These are phyloP conservation scores for Addax nasomaculatus DNA, from an alignment of 2,113 vertebrate genomes.

Conservation along the genomic window DNA sequence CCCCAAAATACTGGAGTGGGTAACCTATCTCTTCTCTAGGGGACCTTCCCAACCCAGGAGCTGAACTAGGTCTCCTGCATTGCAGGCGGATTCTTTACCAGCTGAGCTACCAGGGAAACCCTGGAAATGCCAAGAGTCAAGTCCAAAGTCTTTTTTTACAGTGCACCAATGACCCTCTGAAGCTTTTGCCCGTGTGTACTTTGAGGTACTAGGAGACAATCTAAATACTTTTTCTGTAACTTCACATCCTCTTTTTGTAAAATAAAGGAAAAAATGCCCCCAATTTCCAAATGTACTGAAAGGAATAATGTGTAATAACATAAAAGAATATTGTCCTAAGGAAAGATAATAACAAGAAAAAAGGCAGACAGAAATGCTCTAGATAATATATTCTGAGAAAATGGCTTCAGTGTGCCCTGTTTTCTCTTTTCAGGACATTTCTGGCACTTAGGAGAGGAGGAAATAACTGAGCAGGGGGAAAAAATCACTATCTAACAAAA, in stretches of 20 bases:
- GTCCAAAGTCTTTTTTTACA: background rate
- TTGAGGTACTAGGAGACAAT: background rate
- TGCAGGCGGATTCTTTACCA: background rate
- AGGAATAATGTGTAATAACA: background rate
- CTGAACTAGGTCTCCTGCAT: background rate
- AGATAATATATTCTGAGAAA: conserved; percentile 25
- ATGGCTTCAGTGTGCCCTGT: background rate
- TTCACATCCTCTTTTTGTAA: conserved; percentile 1
- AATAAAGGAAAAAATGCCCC: background rate
- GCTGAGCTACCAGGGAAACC: background rate
- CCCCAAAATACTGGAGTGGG: background rate
- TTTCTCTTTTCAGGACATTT: conserved; percentile 28
- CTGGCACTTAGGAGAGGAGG: background rate
- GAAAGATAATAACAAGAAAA: background rate
- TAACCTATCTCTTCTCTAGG: background rate
- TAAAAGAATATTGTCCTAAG: conserved; percentile 16
- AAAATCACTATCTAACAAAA: conserved; percentile 38
- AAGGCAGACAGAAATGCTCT: background rate
- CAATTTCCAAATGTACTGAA: background rate
- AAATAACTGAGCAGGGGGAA: background rate
- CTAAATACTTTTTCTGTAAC: background rate
- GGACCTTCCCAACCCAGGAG: background rate
- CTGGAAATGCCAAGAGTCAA: background rate
- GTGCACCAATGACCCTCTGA: background rate
- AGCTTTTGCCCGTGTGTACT: background rate